Percentiles rank a stretch among this genome's conserved stretches.
These are phyloP conservation scores for Poecilobothrus nobilitatus DNA, from an alignment of 2,888 invertebrate species.

Conservation along the genomic window DNA sequence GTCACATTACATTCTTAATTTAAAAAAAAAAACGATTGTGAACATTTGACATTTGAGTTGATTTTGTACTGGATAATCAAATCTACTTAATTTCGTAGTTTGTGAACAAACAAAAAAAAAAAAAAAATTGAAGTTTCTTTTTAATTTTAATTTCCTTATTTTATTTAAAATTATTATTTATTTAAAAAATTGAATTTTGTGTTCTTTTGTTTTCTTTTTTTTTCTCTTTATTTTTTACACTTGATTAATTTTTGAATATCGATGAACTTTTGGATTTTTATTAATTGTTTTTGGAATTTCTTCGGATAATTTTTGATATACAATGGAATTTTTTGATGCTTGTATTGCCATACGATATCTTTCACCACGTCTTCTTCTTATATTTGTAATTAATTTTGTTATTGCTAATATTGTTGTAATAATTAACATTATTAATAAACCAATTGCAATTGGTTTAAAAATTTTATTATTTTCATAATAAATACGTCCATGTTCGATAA, in stretches of 20 bases:
- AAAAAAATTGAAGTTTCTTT: not conserved
- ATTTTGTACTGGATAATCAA: no score
- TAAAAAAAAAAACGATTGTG: no score
- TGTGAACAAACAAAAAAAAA: no score
- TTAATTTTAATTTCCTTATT: no score
- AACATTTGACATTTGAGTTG: no score
- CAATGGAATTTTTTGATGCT: constrained; percentile 48
- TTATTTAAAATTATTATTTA: no score
- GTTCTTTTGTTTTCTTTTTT: not conserved
- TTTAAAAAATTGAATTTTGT: no score
- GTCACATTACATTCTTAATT: no score
- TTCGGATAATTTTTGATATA: constrained; percentile 71
- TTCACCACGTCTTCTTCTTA: constrained; percentile 47
- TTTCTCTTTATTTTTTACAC: constrained; percentile 36
- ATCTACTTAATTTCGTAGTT: no score
- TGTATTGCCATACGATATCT: constrained; percentile 44
- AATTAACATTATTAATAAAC: constrained; percentile 51
- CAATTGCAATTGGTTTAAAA: constrained; percentile 49
- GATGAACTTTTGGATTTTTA: constrained; percentile 59
- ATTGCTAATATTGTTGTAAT: constrained; percentile 49
- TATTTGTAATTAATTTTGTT: constrained; percentile 47
- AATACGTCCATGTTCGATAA: constrained; percentile 41
- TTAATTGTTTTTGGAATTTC: constrained; percentile 56
- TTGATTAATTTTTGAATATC: constrained; percentile 52
- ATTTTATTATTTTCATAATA: constrained; percentile 47